These are phyloP conservation scores for Dolichoris vasculosae DNA, from an alignment of 1,140 invertebrate genomes.

Conservation along the genomic window DNA sequence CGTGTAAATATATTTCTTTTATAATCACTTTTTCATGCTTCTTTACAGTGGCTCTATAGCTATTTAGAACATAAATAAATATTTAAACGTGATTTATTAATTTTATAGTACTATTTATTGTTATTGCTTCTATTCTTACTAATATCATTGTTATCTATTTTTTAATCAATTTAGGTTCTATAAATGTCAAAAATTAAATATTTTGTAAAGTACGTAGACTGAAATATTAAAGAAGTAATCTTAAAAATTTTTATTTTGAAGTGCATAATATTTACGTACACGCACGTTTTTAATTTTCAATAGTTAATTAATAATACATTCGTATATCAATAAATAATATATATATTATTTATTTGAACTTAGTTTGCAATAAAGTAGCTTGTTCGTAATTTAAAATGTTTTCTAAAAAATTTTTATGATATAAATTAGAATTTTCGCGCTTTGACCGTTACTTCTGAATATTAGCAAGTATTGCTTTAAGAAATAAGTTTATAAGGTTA, in stretches of 20 bases:
- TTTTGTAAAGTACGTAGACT: not conserved
- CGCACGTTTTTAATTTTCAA: too few relatives aligned
- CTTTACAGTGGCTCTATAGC: not conserved
- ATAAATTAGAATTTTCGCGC: too few relatives aligned
- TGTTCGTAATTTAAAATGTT: too few relatives aligned
- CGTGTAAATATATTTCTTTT: slow-evolving; percentile 15
- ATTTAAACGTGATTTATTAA: not conserved
- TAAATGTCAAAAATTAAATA: not conserved
- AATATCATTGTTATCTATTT: not conserved
- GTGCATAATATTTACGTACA: too few relatives aligned
- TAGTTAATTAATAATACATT: too few relatives aligned
- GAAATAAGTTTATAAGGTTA: not conserved
- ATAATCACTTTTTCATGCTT: not conserved
- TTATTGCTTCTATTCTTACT: not conserved
- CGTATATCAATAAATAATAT: too few relatives aligned
- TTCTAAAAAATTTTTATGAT: too few relatives aligned
- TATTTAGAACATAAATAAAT: slow-evolving; percentile 4
- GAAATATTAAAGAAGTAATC: too few relatives aligned
- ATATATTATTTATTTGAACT: too few relatives aligned
- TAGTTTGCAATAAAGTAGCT: too few relatives aligned
- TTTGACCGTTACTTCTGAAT: too few relatives aligned
- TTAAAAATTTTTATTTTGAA: too few relatives aligned
- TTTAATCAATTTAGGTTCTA: not conserved
- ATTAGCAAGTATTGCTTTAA: not conserved
- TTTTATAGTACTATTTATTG: not conserved